Conservation (phyloP, 2,888 invertebrate species). For the Rhagophthalmus giganteus region DNA sequence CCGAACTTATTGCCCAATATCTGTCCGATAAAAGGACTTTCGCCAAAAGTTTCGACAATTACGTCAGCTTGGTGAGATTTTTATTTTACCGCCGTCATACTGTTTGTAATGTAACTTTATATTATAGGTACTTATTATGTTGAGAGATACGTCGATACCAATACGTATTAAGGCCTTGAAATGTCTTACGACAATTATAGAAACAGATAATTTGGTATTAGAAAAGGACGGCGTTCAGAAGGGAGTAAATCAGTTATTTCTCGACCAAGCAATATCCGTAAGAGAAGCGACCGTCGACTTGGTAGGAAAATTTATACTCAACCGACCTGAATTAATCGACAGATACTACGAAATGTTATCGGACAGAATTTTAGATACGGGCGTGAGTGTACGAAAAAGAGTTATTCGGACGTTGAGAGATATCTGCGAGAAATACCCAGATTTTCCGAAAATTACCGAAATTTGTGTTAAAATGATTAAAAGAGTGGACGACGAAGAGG, state of each 20-base stretch:
- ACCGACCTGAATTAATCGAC: constrained; percentile 93
- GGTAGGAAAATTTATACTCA: constrained; percentile 97
- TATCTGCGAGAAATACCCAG: constrained; percentile 96
- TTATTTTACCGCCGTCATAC: no score
- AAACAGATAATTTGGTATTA: constrained; percentile 92
- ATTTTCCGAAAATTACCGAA: constrained; percentile 95
- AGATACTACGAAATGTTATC: constrained; percentile 97
- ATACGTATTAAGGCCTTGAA: constrained; percentile 99
- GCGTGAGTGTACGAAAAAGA: constrained; percentile 96
- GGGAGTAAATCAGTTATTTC: constrained; percentile 92
- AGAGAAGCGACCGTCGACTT: constrained; percentile 98
- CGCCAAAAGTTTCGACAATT: constrained; percentile 95
- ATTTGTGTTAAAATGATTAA: constrained; percentile 99
- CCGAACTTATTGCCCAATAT: constrained; percentile 88
- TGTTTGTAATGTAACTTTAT: no score
- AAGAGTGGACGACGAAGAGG: constrained; percentile 97
- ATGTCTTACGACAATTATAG: constrained; percentile 97
- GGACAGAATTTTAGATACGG: constrained; percentile 95
- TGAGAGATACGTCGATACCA: constrained; percentile 90
- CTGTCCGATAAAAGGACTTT: constrained; percentile 96
- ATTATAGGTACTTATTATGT: constrained; percentile 79
- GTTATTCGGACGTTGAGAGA: constrained; percentile 99
- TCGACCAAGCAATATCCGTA: constrained; percentile 98
- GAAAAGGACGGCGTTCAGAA: constrained; percentile 93
- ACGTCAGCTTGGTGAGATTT: constrained; percentile 75